phyloP scores from a whole-genome alignment of 2,113 vertebrate species.

The Entosphenus tridentatus region DNA sequence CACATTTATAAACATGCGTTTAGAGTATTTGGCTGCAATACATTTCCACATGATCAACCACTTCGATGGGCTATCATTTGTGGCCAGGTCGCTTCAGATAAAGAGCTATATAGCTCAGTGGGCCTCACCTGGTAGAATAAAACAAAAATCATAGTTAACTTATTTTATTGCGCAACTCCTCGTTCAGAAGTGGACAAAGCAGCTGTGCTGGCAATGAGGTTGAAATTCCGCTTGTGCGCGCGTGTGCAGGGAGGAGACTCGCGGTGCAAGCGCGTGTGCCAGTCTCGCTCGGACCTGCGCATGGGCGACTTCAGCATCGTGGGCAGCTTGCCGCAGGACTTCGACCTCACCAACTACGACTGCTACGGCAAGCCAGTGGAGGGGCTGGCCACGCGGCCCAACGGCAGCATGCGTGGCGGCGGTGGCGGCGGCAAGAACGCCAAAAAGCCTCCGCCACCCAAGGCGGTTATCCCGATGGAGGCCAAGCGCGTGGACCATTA shows the following conservation, averaged over 20 bases:
- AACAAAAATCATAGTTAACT: no score
- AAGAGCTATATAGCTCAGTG: no score
- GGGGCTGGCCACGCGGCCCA: constrained; percentile 11
- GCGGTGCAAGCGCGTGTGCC: constrained; percentile 37
- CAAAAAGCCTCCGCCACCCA: constrained; percentile 70
- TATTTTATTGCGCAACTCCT: no score
- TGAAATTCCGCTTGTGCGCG: background rate
- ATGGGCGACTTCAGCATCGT: constrained; percentile 98
- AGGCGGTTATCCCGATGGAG: constrained; percentile 80
- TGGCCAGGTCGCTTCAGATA: no score
- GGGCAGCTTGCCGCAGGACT: constrained; percentile 88
- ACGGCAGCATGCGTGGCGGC: background rate
- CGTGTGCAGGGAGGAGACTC: background rate
- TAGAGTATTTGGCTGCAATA: no score
- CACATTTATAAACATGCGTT: no score
- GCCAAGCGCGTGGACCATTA: constrained; percentile 88
- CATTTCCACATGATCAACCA: no score
- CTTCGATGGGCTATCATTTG: no score
- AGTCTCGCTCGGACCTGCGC: constrained; percentile 85
- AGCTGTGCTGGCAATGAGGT: no score
- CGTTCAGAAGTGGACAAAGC: no score
- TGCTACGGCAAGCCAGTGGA: constrained; percentile 93
- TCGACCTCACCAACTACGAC: constrained; percentile 95
- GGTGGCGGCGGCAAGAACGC: constrained; percentile 67
- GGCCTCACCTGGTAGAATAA: no score